Percentiles rank a stretch among this genome's conserved stretches.
Evolutionary conservation across 2,888 invertebrate species (phyloP).

Genomic region (Eupithecia insigniata): DNA sequence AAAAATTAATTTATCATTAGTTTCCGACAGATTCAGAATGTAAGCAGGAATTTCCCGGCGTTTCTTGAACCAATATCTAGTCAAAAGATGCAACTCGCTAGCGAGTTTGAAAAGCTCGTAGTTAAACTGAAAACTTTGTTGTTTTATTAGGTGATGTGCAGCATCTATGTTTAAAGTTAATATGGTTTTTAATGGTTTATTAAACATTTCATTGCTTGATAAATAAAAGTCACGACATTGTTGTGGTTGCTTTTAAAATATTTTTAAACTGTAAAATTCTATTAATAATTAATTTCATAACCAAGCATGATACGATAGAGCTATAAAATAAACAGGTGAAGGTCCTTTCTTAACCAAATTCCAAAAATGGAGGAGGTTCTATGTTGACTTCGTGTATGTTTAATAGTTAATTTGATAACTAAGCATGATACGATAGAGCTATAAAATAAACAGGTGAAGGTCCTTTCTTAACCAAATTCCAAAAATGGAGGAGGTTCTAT

Average conservation of each 20-base stretch:
- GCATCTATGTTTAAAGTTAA: conserved; percentile 38
- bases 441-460: background rate
- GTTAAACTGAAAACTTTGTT: conserved; percentile 47
- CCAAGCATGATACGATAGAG: background rate
- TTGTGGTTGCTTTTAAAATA: conserved; percentile 10
- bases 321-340: background rate
- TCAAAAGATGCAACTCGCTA: conserved; percentile 3
- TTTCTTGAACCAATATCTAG: background rate
- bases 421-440: background rate
- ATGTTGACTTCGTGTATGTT: no score
- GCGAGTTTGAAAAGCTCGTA: conserved; percentile 14
- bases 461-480: background rate
- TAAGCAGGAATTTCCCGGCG: no score
- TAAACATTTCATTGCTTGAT: conserved; percentile 42
- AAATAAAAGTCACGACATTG: conserved; percentile 39
- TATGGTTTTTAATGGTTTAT: conserved; percentile 43
- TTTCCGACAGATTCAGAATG: no score
- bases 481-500: no score
- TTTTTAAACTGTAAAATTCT: background rate
- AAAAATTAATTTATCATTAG: no score
- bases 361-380: no score
- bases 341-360: background rate
- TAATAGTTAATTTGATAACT: background rate
- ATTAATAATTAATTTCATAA: background rate
- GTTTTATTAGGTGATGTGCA: conserved; percentile 45